Base-by-base conservation (phyloP, 2,888 invertebrate genomes). In the Cyclophora albipunctata region DNA sequence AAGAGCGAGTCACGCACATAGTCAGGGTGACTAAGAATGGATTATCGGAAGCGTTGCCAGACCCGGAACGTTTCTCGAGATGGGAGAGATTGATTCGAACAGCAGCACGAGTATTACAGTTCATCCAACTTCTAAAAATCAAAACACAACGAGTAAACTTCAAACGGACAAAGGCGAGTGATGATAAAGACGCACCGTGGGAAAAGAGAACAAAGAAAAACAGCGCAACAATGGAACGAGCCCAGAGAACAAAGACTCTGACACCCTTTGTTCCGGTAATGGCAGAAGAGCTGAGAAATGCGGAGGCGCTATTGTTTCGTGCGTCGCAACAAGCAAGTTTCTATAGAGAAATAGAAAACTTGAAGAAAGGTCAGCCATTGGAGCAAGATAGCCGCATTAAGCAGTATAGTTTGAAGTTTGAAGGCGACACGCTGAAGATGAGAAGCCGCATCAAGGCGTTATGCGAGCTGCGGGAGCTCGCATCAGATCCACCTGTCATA, bases 401-500 rank as follows among this genome's bases (percentile, higher is more conserved):
- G 4, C 40, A 40, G 3, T 34, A 45, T 20, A 42, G 43, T 7
- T 7, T 47, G 4, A 37, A 7, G 6, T 6, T 47, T 4, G 45
- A 45, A 7, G 20, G 33, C n/a, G 49, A 43, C 33, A 45, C 35
- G n/a, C 34, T 45, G 2, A 47, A 40, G 40, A 5, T 50, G 5
- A 35, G 42, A 6, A 35, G 45, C 4, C 42, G 50, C 4, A 50
- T 50, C 20, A 40, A 37, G 5, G 42, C 42, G n/a, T 7, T 42
- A 3, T 4, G 3, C 3, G n/a, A 47, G 2, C 3, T 47, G n/a
- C n/a, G 37, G 4, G 34, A 42, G 2, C 7, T 33, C 4, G 34
- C 40, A 5, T 20, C 40, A 6, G 6, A 34, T n/a, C 53, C 53
- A 37, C 42, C 44, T 6, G 40, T 53, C 2, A 37, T 53, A 3